phyloP scores from a whole-genome alignment of 2,888 invertebrate genomes.

The Hemicrepidius hirtus region DNA sequence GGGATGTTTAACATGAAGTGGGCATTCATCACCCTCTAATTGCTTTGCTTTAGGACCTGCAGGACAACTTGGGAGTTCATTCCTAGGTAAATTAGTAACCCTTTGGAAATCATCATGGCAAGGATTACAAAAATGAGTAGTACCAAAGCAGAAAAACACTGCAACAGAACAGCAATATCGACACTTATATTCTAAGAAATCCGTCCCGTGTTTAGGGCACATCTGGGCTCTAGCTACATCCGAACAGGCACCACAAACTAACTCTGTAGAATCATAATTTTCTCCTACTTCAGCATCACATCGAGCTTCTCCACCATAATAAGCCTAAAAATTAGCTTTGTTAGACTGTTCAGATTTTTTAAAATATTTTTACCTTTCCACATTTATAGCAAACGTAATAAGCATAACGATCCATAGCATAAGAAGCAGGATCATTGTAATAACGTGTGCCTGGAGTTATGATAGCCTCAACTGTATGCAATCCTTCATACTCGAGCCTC shows the following conservation, averaged over 20 bases:
- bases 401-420: slow-evolving; percentile 98
- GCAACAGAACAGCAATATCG: slow-evolving; percentile 99
- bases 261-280: slow-evolving; percentile 91
- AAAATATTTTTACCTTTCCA: slow-evolving; percentile 76
- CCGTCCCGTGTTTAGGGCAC: slow-evolving; percentile 98
- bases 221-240: slow-evolving; percentile 96
- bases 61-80: slow-evolving; percentile 93
- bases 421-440: slow-evolving; percentile 87
- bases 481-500: slow-evolving; percentile 96
- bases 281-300: slow-evolving; percentile 92
- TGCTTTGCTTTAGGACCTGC: slow-evolving; percentile 96
- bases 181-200: slow-evolving; percentile 99
- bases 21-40: slow-evolving; percentile 96
- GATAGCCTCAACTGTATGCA: slow-evolving; percentile 83
- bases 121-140: slow-evolving; percentile 98
- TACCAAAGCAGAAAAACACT: slow-evolving; percentile 99
- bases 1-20: slow-evolving; percentile 95
- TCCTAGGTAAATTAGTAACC: slow-evolving; percentile 92
- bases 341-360: neutral
- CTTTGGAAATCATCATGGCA: slow-evolving; percentile 99
- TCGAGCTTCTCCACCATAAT: slow-evolving; percentile 97
- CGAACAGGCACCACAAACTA: slow-evolving; percentile 98
- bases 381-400: slow-evolving; percentile 99
- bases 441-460: slow-evolving; percentile 80
- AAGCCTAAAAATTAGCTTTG: slow-evolving; percentile 78